Conservation (phyloP, 2,113 vertebrate species). For the Tragelaphus strepsiceros region DNA sequence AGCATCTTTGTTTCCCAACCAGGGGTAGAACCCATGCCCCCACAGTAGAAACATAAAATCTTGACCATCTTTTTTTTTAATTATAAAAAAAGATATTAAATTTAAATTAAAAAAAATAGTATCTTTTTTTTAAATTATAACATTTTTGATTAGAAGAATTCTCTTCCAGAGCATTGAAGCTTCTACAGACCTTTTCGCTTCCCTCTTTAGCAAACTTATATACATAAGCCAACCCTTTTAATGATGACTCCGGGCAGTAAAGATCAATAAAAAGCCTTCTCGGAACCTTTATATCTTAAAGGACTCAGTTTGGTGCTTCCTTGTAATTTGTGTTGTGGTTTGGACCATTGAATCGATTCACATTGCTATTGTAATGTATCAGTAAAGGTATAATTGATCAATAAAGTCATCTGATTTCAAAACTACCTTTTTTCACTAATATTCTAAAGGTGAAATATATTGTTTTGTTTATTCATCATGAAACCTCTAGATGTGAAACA, state of each 20-base stretch:
- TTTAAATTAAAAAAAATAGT: no score
- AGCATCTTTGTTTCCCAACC: neutral
- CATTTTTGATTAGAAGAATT: conserved; percentile 71
- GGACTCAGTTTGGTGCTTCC: neutral
- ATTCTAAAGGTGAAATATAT: neutral
- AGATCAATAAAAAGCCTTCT: conserved; percentile 28
- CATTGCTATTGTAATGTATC: neutral
- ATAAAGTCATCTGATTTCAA: neutral
- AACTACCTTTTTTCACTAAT: neutral
- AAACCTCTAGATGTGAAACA: neutral
- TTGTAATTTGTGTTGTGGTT: neutral
- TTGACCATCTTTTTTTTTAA: conserved; percentile 43
- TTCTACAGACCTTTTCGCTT: conserved; percentile 62
- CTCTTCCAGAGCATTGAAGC: conserved; percentile 64
- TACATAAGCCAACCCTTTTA: conserved; percentile 35
- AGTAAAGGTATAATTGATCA: neutral
- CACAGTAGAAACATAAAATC: neutral
- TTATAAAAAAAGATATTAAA: conserved; percentile 29
- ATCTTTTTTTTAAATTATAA: conserved; percentile 61
- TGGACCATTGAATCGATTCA: neutral
- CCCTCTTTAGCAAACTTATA: conserved; percentile 41
- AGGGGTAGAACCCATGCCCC: neutral
- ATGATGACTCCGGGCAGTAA: conserved; percentile 30
- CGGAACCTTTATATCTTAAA: neutral
- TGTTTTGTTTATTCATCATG: neutral